These are phyloP conservation scores for Hypsibius dujardini DNA, from an alignment of 1,140 invertebrate species.

Conservation along the genomic window DNA sequence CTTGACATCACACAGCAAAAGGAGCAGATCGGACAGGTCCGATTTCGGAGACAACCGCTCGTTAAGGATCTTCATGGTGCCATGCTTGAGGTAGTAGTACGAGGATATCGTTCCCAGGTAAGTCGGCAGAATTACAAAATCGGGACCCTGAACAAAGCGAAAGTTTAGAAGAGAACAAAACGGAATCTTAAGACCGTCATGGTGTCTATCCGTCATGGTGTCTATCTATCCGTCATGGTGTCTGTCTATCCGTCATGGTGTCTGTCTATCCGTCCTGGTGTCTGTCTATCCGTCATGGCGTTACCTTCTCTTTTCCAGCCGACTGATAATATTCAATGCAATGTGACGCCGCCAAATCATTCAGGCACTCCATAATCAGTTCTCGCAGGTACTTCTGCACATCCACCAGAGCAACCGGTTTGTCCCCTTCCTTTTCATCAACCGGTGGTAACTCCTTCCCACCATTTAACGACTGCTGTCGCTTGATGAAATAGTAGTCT, in stretches of 20 bases:
- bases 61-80: constrained; percentile 67
- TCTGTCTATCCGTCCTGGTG: background rate
- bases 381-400: constrained; percentile 44
- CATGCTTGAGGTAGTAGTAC: constrained; percentile 88
- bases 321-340: constrained; percentile 42
- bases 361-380: constrained; percentile 59
- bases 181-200: no score
- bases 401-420: constrained; percentile 49
- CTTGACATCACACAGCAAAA: constrained; percentile 59
- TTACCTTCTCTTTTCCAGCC: background rate
- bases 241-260: background rate
- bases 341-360: constrained; percentile 49
- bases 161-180: background rate
- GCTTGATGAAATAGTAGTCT: constrained; percentile 26
- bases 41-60: constrained; percentile 46
- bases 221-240: background rate
- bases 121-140: constrained; percentile 33
- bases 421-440: constrained; percentile 36
- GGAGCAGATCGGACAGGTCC: constrained; percentile 53
- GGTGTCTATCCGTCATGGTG: no score
- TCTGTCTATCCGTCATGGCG: background rate
- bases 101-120: constrained; percentile 81
- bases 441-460: constrained; percentile 11
- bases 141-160: constrained; percentile 40
- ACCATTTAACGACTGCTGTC: background rate